Evolutionary conservation across 2,888 invertebrate genomes (phyloP).

Genomic region (Eristalinus sepulchralis): DNA sequence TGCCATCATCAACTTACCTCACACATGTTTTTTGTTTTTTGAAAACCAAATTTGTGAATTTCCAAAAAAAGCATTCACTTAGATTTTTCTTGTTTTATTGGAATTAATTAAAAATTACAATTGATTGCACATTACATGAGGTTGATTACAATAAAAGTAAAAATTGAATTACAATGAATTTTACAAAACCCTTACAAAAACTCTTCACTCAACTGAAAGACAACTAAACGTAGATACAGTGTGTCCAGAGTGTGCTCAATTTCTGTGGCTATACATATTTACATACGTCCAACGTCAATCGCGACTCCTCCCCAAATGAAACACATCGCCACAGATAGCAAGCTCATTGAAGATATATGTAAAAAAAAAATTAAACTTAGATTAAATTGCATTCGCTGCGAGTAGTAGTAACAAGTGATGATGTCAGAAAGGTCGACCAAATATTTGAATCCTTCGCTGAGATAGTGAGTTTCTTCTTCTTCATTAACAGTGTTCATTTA

Average conservation of each 20-base stretch:
- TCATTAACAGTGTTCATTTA: slow-evolving; percentile 54
- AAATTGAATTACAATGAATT: background rate
- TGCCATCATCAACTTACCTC: too few species aligned
- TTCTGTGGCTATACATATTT: background rate
- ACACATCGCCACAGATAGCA: background rate
- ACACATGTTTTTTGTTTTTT: too few species aligned
- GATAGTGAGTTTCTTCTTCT: background rate
- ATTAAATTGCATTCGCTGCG: background rate
- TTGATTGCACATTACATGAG: slow-evolving; percentile 59
- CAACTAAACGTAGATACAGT: background rate
- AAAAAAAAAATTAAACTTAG: background rate
- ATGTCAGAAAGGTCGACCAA: slow-evolving; percentile 26
- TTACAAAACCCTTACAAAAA: background rate
- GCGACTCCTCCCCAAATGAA: background rate
- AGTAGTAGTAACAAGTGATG: slow-evolving; percentile 52
- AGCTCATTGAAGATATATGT: background rate
- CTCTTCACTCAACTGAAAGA: background rate
- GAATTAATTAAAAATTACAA: slow-evolving; percentile 45
- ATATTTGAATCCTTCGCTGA: background rate
- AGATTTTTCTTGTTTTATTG: slow-evolving; percentile 41
- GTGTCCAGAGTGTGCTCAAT: background rate
- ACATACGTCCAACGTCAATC: background rate
- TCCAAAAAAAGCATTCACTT: background rate
- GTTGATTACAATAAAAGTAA: slow-evolving; percentile 36
- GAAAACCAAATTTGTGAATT: background rate